phyloP scores from a whole-genome alignment of 1,140 invertebrate species.

The Brachionus plicatilis region DNA sequence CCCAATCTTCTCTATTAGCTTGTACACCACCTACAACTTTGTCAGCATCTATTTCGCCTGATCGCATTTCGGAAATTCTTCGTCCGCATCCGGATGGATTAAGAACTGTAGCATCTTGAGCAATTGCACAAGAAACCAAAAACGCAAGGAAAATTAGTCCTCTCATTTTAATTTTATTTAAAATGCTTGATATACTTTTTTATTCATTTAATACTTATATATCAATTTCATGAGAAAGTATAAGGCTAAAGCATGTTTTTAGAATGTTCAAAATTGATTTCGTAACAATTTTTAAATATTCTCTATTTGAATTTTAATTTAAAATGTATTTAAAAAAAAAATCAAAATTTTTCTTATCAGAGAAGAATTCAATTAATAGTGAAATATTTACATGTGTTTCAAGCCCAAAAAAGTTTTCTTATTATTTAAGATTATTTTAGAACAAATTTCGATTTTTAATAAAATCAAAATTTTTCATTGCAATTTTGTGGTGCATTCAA shows the following conservation, averaged over 20 bases:
- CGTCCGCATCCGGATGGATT: conserved; percentile 38
- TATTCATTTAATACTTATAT: background rate
- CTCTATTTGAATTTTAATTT: background rate
- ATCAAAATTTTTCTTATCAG: background rate
- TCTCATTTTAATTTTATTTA: conserved; percentile 1
- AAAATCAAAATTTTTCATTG: background rate
- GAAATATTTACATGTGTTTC: background rate
- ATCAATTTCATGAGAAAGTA: background rate
- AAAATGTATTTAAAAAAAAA: too few species aligned
- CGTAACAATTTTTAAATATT: background rate
- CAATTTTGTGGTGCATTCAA: too few species aligned
- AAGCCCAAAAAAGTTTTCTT: background rate
- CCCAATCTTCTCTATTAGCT: conserved; percentile 39
- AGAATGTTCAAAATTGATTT: background rate
- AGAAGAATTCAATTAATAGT: background rate
- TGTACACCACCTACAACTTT: conserved; percentile 16
- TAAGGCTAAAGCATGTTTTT: background rate
- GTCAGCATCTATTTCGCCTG: conserved; percentile 44
- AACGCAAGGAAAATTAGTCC: background rate
- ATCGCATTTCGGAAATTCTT: background rate
- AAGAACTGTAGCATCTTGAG: conserved; percentile 1
- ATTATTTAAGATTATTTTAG: background rate
- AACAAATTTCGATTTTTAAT: background rate
- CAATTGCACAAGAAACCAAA: background rate
- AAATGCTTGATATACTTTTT: background rate